Evolutionary conservation across 2,888 invertebrate genomes (phyloP).

Genomic region (Artemia sp.): DNA sequence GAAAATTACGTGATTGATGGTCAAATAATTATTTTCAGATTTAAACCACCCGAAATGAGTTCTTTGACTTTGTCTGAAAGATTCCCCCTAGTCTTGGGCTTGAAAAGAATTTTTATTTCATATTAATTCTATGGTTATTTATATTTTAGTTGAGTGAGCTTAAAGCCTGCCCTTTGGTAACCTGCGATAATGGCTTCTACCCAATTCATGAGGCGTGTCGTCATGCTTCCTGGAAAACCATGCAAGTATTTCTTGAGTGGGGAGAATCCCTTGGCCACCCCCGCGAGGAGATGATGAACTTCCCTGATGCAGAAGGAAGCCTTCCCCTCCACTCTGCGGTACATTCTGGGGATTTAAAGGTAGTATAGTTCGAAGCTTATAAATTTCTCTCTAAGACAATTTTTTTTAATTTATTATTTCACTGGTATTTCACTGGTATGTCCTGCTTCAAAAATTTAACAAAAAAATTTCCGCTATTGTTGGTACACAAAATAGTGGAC

Average conservation of each 20-base stretch:
- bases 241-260: conserved; percentile 65
- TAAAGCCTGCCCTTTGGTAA: conserved; percentile 54
- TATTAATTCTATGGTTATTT: neutral
- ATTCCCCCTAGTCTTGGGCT: too few species aligned
- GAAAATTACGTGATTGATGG: too few species aligned
- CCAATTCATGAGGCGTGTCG: conserved; percentile 81
- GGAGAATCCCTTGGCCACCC: conserved; percentile 61
- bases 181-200: conserved; percentile 74
- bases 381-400: too few species aligned
- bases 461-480: too few species aligned
- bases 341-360: conserved; percentile 35
- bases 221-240: conserved; percentile 65
- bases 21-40: too few species aligned
- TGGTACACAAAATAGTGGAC: too few species aligned
- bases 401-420: too few species aligned
- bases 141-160: conserved; percentile 52
- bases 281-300: conserved; percentile 61
- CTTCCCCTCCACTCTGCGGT: conserved; percentile 39
- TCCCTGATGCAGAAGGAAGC: conserved; percentile 70
- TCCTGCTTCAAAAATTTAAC: too few species aligned
- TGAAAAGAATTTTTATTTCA: too few species aligned
- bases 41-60: too few species aligned
- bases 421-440: too few species aligned
- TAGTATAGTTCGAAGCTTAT: conserved; percentile 23
- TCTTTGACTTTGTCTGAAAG: too few species aligned